These are phyloP conservation scores for Nemotelus nigrinus DNA, from an alignment of 2,888 invertebrate species.

Conservation along the genomic window DNA sequence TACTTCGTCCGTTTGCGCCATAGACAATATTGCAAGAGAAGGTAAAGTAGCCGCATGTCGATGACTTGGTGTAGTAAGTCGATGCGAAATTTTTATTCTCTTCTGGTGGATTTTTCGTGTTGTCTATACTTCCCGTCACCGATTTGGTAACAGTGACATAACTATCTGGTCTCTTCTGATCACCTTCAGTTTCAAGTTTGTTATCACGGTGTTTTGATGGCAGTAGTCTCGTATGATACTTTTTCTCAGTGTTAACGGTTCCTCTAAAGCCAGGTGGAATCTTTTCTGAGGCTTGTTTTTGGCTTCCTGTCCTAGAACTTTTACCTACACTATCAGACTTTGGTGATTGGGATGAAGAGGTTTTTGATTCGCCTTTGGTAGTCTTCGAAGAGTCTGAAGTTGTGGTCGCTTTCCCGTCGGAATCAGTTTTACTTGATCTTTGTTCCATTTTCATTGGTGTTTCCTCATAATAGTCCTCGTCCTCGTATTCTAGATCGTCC, in stretches of 20 bases:
- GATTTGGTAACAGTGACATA: constrained; percentile 85
- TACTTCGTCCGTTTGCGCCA: constrained; percentile 79
- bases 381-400: constrained; percentile 20
- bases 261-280: constrained; percentile 64
- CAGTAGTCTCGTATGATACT: constrained; percentile 62
- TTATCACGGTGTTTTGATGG: constrained; percentile 54
- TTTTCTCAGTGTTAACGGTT: constrained; percentile 63
- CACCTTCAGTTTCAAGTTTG: constrained; percentile 55
- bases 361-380: constrained; percentile 49
- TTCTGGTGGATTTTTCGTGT: constrained; percentile 68
- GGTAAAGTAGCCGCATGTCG: constrained; percentile 87
- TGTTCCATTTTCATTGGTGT: constrained; percentile 59
- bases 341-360: constrained; percentile 60
- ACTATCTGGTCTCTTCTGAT: constrained; percentile 69
- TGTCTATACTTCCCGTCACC: constrained; percentile 77
- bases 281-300: constrained; percentile 59
- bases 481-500: constrained; percentile 65
- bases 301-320: constrained; percentile 54
- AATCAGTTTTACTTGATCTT: constrained; percentile 53
- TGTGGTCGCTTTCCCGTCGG: constrained; percentile 12
- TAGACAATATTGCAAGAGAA: constrained; percentile 85
- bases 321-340: constrained; percentile 57
- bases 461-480: constrained; percentile 71
- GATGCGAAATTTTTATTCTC: constrained; percentile 79
- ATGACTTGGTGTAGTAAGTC: constrained; percentile 86